phyloP scores from a whole-genome alignment of 2,888 invertebrate species.

The Cantharis rustica region DNA sequence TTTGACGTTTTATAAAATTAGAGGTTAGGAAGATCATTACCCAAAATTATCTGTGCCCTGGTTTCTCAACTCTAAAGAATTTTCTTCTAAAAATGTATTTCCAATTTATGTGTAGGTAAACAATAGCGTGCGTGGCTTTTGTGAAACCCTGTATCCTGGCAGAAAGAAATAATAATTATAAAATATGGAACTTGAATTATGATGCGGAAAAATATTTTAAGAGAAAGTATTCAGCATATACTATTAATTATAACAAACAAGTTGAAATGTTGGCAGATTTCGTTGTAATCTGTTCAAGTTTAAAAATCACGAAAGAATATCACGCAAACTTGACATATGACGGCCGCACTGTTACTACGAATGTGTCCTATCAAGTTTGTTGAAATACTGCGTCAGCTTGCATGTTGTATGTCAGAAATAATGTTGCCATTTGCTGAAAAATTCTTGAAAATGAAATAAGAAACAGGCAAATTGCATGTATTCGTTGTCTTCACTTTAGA shows the following conservation, averaged over 20 bases:
- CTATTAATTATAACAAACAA: constrained; percentile 7
- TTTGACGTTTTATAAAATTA: too few relatives aligned
- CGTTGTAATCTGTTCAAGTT: constrained; percentile 8
- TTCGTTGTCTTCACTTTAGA: constrained; percentile 11
- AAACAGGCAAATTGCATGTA: constrained; percentile 21
- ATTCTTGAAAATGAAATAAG: constrained; percentile 14
- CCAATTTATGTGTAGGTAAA: not conserved
- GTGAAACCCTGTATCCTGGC: not conserved
- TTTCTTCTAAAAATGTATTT: not conserved
- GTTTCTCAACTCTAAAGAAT: not conserved
- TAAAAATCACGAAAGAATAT: constrained; percentile 24
- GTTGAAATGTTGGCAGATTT: constrained; percentile 8
- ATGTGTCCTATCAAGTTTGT: constrained; percentile 19
- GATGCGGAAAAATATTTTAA: not conserved
- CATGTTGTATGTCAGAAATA: constrained; percentile 21
- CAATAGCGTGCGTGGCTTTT: not conserved
- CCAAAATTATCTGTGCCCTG: not conserved
- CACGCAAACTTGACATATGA: constrained; percentile 24
- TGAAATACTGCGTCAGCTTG: constrained; percentile 22
- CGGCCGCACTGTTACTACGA: constrained; percentile 14
- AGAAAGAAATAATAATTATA: not conserved
- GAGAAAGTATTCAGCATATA: not conserved
- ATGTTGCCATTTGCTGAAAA: constrained; percentile 21
- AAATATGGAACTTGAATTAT: not conserved
- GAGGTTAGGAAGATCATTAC: not conserved